Base-by-base conservation (phyloP, 2,113 vertebrate genomes). In the Malaclemys terrapin region DNA sequence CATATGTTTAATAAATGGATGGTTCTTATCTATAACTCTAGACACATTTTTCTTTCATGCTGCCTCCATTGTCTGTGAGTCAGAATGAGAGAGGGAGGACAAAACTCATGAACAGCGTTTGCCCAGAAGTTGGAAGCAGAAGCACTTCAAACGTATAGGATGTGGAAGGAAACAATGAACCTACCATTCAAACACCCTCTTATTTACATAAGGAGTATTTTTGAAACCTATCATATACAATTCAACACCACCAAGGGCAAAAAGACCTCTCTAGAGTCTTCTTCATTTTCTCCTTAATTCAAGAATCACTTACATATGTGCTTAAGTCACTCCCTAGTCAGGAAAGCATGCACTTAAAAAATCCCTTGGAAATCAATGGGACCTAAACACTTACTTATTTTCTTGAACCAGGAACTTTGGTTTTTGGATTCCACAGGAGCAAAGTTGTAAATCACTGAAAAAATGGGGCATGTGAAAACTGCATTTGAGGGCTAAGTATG, bases 91-190 rank as follows among this genome's bases (percentile, higher is more conserved):
- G 27, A 59, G 25, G 57, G 11, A 93, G 19, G 22, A 82, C 0
- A 0, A 24, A 81, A 52, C 5, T 25, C 8, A 59, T 0, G 3
- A 83, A 93, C 5, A 24, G 2, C 0, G 11, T 31, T 24, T 13
- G n/a, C 0, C 2, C 12, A 59, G 35, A 12, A 24, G 17, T n/a
- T 10, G 35, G 84, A 86, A 86, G 25, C 10, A 76, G 2, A 3
- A 5, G 27, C 6, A 17, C 4, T 94, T 3, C 6, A 1, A 10
- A 14, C 8, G 3, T 12, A 12, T 4, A 17, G 1, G 3, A 2
- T 65, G 19, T 52, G 31, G 54, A 80, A 80, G 12, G 76, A 78
- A 84, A 90, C 0, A 17, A 54, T 56, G n/a, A 6, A 82, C 8
- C 5, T 8, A 3, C 80, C 6, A 17, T 80, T 89, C 53, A 91